Percentiles rank a stretch among this genome's conserved stretches.
These are phyloP conservation scores for Andrena cerasifolii DNA, from an alignment of 1,140 invertebrate species.

Conservation along the genomic window DNA sequence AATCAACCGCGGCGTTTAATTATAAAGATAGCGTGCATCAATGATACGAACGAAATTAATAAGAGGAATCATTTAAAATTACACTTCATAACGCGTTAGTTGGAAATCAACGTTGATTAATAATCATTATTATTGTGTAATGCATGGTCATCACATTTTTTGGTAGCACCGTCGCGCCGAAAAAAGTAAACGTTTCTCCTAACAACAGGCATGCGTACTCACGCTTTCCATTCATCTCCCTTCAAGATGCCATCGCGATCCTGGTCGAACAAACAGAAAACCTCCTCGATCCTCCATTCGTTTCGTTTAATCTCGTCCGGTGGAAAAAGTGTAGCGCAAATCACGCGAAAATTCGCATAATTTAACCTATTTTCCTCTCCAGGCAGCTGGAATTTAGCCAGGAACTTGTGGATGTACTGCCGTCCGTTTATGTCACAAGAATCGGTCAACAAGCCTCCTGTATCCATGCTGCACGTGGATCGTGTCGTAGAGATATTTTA, in stretches of 20 bases:
- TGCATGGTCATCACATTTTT: too few relatives aligned
- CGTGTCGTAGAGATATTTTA: background rate
- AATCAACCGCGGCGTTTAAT: conserved; percentile 42
- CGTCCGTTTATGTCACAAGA: background rate
- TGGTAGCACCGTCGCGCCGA: too few relatives aligned
- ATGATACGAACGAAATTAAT: too few relatives aligned
- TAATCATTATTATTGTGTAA: background rate
- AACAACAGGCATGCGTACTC: conserved; percentile 27
- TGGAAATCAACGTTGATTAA: background rate
- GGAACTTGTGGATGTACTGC: conserved; percentile 32
- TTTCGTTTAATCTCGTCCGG: conserved; percentile 82
- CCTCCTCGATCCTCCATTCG: conserved; percentile 80
- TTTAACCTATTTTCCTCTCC: conserved; percentile 81
- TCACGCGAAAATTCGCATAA: conserved; percentile 83
- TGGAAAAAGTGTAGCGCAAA: conserved; percentile 84
- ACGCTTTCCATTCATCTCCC: conserved; percentile 83
- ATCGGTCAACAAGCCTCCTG: background rate
- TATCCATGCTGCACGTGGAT: background rate
- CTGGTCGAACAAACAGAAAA: conserved; percentile 83
- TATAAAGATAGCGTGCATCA: too few relatives aligned
- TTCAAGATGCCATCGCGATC: conserved; percentile 84
- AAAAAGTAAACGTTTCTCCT: too few relatives aligned
- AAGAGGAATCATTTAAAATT: too few relatives aligned
- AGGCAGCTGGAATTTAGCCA: conserved; percentile 52
- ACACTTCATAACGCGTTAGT: too few relatives aligned